A percentile compares a stretch with the other conserved stretches of the same genome.
phyloP scores from a whole-genome alignment of 2,113 vertebrate species.

The Oryzias melastigma region DNA sequence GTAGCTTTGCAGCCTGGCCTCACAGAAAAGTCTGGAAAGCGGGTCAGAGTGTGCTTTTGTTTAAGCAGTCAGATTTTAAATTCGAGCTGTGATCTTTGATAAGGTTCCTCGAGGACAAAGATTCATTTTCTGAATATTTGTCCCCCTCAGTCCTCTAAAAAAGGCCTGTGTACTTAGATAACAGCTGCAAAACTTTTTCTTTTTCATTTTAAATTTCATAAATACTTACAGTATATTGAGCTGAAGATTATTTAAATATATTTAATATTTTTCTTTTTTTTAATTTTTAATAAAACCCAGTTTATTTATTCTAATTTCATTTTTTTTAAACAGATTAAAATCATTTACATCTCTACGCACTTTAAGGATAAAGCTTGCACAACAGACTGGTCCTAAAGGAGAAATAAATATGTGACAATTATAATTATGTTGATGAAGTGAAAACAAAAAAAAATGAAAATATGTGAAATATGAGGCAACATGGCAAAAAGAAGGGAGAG shows the following conservation, averaged over 20 bases:
- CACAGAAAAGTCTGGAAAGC: conserved; percentile 14
- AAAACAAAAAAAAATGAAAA: too few relatives aligned
- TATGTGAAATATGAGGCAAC: not conserved
- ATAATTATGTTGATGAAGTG: too few relatives aligned
- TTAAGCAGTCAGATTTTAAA: not conserved
- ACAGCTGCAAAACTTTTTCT: not conserved
- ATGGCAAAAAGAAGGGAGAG: not conserved
- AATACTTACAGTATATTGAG: not conserved
- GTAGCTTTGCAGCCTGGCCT: conserved; percentile 10
- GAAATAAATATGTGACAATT: too few relatives aligned
- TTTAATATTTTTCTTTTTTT: not conserved
- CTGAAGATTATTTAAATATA: not conserved
- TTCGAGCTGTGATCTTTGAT: conserved; percentile 10
- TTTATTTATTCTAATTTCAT: too few relatives aligned
- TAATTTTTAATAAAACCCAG: too few relatives aligned
- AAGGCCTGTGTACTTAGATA: conserved; percentile 7
- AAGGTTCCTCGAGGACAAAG: conserved; percentile 11
- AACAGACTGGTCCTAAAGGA: not conserved
- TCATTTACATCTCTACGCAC: not conserved
- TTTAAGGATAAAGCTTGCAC: not conserved
- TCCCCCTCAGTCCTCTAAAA: conserved; percentile 14
- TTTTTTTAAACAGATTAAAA: not conserved
- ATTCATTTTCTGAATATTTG: conserved; percentile 5
- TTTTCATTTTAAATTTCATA: too few relatives aligned
- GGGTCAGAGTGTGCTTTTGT: not conserved